phyloP scores from a whole-genome alignment of 2,797 vertebrate species.

The Fundulus diaphanus region DNA sequence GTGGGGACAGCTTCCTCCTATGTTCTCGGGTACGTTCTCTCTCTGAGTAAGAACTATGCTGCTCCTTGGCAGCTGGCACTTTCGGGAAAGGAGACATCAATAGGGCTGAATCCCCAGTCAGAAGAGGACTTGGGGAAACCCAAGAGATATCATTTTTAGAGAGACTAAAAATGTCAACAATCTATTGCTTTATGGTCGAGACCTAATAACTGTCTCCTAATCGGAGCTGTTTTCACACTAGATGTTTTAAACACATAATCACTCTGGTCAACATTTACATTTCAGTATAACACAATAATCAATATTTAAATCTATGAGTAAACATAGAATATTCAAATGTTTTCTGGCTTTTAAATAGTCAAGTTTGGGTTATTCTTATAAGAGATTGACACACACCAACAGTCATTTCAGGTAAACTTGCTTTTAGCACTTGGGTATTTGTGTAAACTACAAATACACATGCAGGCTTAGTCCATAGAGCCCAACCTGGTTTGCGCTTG shows the following conservation, averaged over 20 bases:
- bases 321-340: neutral
- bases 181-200: too few relatives aligned
- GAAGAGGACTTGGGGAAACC: neutral
- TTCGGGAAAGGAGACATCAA: neutral
- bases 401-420: neutral
- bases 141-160: neutral
- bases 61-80: neutral
- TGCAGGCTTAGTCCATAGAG: neutral
- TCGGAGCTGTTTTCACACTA: neutral
- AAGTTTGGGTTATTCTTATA: neutral
- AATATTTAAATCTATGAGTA: neutral
- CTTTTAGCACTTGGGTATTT: neutral
- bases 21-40: neutral
- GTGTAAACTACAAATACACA: neutral
- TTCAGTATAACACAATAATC: neutral
- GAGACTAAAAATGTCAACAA: neutral
- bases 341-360: neutral
- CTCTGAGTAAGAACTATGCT: neutral
- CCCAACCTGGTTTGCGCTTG: constrained; percentile 96
- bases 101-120: neutral
- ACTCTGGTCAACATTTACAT: neutral
- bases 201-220: neutral
- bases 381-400: neutral
- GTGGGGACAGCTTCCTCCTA: neutral
- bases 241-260: neutral